A percentile compares a stretch with the other conserved stretches of the same genome.
These are phyloP conservation scores for Climacteris rufus DNA, from an alignment of 2,113 vertebrate genomes.

Conservation along the genomic window DNA sequence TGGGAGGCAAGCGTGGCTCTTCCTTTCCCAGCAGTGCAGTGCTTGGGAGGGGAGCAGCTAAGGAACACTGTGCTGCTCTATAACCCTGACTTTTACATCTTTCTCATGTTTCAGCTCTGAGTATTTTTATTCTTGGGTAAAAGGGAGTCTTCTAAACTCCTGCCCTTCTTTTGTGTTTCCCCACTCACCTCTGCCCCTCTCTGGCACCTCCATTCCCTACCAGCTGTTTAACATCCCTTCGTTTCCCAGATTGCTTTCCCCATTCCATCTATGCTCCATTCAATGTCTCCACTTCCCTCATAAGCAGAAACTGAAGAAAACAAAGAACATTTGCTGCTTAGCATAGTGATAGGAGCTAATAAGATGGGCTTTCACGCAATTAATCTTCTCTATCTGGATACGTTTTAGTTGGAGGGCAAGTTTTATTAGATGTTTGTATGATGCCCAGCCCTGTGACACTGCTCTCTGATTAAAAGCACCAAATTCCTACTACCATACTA, in stretches of 20 bases:
- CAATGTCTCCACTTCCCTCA: not conserved
- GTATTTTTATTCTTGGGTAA: not conserved
- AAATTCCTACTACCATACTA: not conserved
- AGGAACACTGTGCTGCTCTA: not conserved
- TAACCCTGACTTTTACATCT: not conserved
- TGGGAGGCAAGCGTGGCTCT: not conserved
- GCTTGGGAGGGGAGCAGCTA: not conserved
- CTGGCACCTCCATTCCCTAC: not conserved
- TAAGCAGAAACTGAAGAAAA: not conserved
- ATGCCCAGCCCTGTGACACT: not conserved
- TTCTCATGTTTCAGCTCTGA: not conserved
- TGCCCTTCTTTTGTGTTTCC: not conserved
- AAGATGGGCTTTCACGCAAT: not conserved
- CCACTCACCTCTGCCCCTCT: not conserved
- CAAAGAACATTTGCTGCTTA: not conserved
- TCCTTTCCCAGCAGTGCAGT: rapidly evolving
- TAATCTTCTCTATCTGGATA: not conserved
- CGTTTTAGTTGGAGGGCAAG: not conserved
- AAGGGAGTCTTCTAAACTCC: not conserved
- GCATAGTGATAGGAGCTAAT: not conserved
- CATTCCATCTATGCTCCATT: not conserved
- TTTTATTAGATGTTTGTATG: not conserved
- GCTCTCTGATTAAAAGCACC: not conserved
- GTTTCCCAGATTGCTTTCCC: not conserved
- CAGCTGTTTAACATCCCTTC: not conserved